phyloP scores from a whole-genome alignment of 1,140 invertebrate genomes.

The Drosophila jambulina region DNA sequence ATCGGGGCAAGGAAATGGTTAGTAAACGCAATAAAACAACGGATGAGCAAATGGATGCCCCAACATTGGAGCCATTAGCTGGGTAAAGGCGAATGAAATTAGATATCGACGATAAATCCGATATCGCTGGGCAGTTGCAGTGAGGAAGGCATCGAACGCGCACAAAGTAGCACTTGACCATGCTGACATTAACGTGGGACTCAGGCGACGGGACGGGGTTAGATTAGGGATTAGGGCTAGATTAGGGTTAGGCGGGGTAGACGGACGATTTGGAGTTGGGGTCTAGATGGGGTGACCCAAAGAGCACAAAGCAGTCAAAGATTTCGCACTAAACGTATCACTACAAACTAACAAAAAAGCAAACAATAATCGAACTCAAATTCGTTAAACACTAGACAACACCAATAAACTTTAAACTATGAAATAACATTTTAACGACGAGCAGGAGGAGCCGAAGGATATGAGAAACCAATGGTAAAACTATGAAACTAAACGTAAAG shows the following conservation, averaged over 20 bases:
- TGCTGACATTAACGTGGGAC: conserved; percentile 27
- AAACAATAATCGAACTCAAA: conserved; percentile 78
- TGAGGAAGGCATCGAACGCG: conserved; percentile 41
- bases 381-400: conserved; percentile 72
- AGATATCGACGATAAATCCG: conserved; percentile 10
- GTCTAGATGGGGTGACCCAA: conserved; percentile 9
- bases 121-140: conserved; percentile 12
- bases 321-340: conserved; percentile 82
- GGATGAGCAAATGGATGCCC: neutral
- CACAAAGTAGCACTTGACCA: conserved; percentile 47
- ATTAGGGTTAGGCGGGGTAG: conserved; percentile 31
- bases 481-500: conserved; percentile 66
- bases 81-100: neutral
- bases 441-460: neutral
- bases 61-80: conserved; percentile 14
- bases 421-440: conserved; percentile 25
- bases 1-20: conserved; percentile 32
- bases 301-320: conserved; percentile 73
- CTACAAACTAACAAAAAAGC: conserved; percentile 59
- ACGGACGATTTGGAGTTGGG: conserved; percentile 7
- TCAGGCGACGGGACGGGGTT: conserved; percentile 20
- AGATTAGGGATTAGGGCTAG: conserved; percentile 48
- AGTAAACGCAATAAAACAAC: conserved; percentile 35
- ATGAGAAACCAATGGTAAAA: conserved; percentile 56
- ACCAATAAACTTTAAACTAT: conserved; percentile 65